Evolutionary conservation across 2,888 invertebrate species (phyloP), one percentile per base, ranked within the genome.

Genomic region (Camptogramma bilineatum): DNA sequence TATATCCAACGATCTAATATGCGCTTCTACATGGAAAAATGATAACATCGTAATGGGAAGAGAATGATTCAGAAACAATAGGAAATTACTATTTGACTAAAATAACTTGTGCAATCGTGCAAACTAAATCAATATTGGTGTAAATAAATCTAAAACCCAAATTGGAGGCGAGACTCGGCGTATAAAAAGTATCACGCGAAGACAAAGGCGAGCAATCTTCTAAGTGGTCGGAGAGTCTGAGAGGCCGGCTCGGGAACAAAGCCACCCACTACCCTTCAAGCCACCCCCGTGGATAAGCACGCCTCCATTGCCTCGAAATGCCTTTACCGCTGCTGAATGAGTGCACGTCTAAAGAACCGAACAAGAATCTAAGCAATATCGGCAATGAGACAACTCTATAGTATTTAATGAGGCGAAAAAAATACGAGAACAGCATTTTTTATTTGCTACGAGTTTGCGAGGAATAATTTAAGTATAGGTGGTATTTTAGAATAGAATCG

Each of bases 161-260:
- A 86, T 86, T 84, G 78, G 78, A 81, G 80, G 78, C 81, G 79
- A 83, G 79, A 81, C 74, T 74, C 74, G 62, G 69, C 75, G 76
- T 82, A 84, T 82, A 87, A 86, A 86, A 87, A 85, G 83, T 85
- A 82, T 85, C 82, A 81, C 77, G 80, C 74, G 80, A 85, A 87
- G 87, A 90, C 88, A 90, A 88, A 86, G 86, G 82, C 82, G 78
- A 82, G 86, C 88, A 91, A 91, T 91, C 87, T 90, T 87, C 87
- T 90, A 91, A 91, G 91, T 91, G 91, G 88, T 86, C 77, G 83
- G 83, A 83, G 86, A 85, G 83, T 82, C 81, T 79, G 81, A 78
- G 75, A 72, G 73, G 76, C 70, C 68, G 64, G 72, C 71, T 73
- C 76, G 83, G 74, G 85, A 84, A 87, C 84, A 87, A 89, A 87